Conservation (phyloP, 2,888 invertebrate species). For the Lordiphosa andalusiaca region DNA sequence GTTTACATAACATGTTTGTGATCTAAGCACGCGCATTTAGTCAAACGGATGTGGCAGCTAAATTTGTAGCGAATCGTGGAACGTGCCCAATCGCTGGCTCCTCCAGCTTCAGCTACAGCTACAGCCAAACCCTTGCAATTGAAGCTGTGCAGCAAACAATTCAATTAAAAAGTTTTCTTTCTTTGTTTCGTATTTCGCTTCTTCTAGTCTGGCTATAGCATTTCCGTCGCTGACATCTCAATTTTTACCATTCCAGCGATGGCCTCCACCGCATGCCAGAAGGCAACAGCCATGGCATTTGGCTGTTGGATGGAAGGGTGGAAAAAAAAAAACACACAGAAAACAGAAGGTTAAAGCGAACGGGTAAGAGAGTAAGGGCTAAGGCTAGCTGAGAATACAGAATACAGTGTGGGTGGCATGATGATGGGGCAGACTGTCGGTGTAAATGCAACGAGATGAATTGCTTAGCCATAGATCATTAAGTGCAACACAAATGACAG, state of each 20-base stretch:
- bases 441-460: too few relatives aligned
- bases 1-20: constrained; percentile 67
- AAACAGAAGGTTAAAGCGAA: constrained; percentile 10
- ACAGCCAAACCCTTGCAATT: constrained; percentile 52
- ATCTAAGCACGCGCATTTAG: constrained; percentile 64
- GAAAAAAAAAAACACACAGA: constrained; percentile 21
- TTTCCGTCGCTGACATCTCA: constrained; percentile 62
- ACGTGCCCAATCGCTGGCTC: constrained; percentile 55
- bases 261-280: constrained; percentile 34
- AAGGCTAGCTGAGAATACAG: not conserved
- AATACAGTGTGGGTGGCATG: not conserved
- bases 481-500: too few relatives aligned
- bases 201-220: constrained; percentile 7
- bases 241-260: constrained; percentile 49
- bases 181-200: constrained; percentile 9
- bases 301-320: constrained; percentile 3
- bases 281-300: constrained; percentile 39
- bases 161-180: constrained; percentile 63
- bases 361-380: not conserved
- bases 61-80: constrained; percentile 41
- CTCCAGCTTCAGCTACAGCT: constrained; percentile 17
- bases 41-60: constrained; percentile 37
- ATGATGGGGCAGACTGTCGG: too few relatives aligned
- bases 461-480: too few relatives aligned
- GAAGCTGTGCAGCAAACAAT: constrained; percentile 65